phyloP scores from a whole-genome alignment of 2,888 invertebrate species.

The Meganola albula region DNA sequence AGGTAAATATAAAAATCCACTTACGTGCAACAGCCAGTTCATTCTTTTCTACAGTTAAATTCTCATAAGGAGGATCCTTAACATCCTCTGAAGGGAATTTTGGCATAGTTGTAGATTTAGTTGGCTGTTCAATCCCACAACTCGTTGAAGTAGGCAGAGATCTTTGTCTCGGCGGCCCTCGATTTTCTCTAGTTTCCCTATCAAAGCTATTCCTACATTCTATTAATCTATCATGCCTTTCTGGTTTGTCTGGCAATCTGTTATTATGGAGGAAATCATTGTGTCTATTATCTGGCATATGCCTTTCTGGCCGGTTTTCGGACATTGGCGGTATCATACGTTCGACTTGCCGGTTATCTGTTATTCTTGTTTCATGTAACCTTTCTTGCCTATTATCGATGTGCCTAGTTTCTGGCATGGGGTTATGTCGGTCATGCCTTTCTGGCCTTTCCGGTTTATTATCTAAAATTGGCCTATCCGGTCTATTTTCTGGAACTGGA shows the following conservation, averaged over 20 bases:
- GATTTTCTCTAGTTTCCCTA: slow-evolving; percentile 41
- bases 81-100: slow-evolving; percentile 71
- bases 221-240: slow-evolving; percentile 21
- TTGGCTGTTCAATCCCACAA: slow-evolving; percentile 57
- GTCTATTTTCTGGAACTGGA: neutral
- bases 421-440: slow-evolving; percentile 11
- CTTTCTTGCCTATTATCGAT: too few relatives aligned
- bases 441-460: slow-evolving; percentile 17
- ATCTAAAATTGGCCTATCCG: slow-evolving; percentile 16
- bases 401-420: neutral
- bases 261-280: slow-evolving; percentile 42
- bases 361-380: slow-evolving; percentile 18
- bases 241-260: slow-evolving; percentile 44
- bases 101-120: slow-evolving; percentile 78
- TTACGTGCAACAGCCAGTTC: slow-evolving; percentile 60
- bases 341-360: slow-evolving; percentile 8
- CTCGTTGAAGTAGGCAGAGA: slow-evolving; percentile 59
- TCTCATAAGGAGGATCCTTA: slow-evolving; percentile 66
- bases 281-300: slow-evolving; percentile 26
- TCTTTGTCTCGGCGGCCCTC: slow-evolving; percentile 62
- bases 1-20: too few relatives aligned
- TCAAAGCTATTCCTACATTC: slow-evolving; percentile 33
- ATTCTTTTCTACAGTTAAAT: slow-evolving; percentile 58
- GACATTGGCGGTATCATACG: slow-evolving; percentile 4
- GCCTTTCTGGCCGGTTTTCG: slow-evolving; percentile 15